phyloP scores from a whole-genome alignment of 2,888 invertebrate genomes.

The Miltochrista miniata region DNA sequence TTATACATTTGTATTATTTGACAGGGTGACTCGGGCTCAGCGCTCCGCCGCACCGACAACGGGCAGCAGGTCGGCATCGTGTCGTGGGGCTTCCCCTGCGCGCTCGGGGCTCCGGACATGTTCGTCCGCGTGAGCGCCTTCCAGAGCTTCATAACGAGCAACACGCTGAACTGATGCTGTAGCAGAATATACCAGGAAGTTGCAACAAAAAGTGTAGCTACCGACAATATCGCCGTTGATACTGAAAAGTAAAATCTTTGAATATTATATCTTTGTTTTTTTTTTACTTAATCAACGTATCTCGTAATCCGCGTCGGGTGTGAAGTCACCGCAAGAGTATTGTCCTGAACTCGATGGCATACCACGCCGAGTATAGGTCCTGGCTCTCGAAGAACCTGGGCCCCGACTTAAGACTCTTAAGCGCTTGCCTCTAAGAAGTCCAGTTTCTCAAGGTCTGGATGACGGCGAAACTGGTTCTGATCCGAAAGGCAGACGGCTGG shows the following conservation, averaged over 20 bases:
- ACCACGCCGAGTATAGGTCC: too few relatives aligned
- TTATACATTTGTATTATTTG: too few relatives aligned
- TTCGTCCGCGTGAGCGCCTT: constrained; percentile 50
- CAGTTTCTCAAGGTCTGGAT: too few relatives aligned
- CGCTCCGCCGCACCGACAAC: constrained; percentile 37
- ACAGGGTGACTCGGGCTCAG: constrained; percentile 65
- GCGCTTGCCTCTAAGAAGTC: too few relatives aligned
- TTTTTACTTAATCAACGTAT: neutral
- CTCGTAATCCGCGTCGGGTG: too few relatives aligned
- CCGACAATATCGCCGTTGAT: neutral
- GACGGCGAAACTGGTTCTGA: too few relatives aligned
- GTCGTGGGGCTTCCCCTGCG: constrained; percentile 69
- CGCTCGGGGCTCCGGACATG: constrained; percentile 59
- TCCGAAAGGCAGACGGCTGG: too few relatives aligned
- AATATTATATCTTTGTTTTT: neutral
- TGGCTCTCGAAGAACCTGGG: too few relatives aligned
- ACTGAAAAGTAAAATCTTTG: neutral
- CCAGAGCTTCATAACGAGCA: constrained; percentile 35
- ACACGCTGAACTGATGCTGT: constrained; percentile 17
- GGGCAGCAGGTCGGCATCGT: constrained; percentile 56
- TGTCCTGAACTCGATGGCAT: too few relatives aligned
- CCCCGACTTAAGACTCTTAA: too few relatives aligned
- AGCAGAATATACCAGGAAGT: neutral
- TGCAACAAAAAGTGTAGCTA: too few relatives aligned
- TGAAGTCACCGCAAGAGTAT: too few relatives aligned